phyloP scores from a whole-genome alignment of 2,113 vertebrate species.

The Papio anubis region DNA sequence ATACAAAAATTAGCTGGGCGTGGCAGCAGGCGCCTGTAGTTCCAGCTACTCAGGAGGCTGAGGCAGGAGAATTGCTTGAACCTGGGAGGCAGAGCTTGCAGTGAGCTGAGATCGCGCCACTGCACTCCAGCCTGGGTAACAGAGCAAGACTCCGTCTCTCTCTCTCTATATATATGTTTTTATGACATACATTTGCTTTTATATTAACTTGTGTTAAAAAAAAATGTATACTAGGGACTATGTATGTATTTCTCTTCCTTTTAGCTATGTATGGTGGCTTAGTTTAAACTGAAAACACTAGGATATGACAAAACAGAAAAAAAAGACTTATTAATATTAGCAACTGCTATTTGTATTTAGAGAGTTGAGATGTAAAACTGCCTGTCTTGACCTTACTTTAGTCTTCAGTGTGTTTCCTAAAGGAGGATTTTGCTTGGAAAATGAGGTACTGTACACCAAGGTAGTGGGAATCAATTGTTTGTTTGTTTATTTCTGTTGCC shows the following conservation, averaged over 20 bases:
- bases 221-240: neutral
- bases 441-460: neutral
- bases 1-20: too few species aligned
- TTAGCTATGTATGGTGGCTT: neutral
- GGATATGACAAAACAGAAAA: neutral
- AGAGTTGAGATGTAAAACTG: neutral
- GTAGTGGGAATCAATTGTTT: too few species aligned
- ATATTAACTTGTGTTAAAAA: neutral
- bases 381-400: neutral
- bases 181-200: neutral
- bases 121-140: too few species aligned
- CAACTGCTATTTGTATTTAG: too few species aligned
- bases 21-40: too few species aligned
- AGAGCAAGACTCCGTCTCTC: fast-evolving
- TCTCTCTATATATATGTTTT: too few species aligned
- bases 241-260: neutral
- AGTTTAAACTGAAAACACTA: neutral
- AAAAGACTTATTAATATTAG: too few species aligned
- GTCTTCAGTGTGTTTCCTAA: neutral
- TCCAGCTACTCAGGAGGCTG: too few species aligned
- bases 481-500: too few species aligned
- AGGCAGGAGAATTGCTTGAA: too few species aligned
- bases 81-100: too few species aligned
- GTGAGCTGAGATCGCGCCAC: too few species aligned
- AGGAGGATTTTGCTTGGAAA: neutral